These are phyloP conservation scores for Tachuris rubrigastra DNA, from an alignment of 2,113 vertebrate species.

Conservation along the genomic window DNA sequence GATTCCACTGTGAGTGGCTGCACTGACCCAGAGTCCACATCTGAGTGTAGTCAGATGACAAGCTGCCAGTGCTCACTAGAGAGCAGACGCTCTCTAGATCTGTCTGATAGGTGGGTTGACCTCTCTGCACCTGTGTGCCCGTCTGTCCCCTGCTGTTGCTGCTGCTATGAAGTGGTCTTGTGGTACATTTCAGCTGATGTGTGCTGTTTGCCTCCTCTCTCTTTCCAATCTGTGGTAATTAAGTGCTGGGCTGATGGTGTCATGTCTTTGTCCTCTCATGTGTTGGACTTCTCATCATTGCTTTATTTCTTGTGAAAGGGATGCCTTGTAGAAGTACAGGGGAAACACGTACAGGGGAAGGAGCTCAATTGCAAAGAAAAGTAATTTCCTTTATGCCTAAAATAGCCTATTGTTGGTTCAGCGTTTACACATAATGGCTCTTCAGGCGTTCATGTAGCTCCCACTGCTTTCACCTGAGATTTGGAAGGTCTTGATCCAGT, in stretches of 20 bases:
- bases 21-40: conserved; percentile 49
- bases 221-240: background rate
- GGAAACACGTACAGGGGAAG: background rate
- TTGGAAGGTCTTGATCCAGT: background rate
- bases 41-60: conserved; percentile 66
- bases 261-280: background rate
- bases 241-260: background rate
- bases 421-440: background rate
- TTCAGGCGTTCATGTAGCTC: background rate
- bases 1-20: conserved; percentile 55
- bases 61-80: conserved; percentile 61
- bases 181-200: background rate
- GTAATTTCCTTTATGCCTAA: background rate
- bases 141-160: background rate
- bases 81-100: conserved; percentile 57
- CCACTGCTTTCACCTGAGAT: background rate
- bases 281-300: background rate
- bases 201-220: background rate
- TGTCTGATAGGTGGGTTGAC: conserved; percentile 54
- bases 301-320: background rate
- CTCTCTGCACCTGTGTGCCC: background rate
- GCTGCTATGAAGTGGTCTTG: background rate
- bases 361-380: background rate
- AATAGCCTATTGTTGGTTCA: background rate
- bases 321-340: background rate